phyloP scores from a whole-genome alignment of 1,140 invertebrate species.

The Harpegnathos saltator region DNA sequence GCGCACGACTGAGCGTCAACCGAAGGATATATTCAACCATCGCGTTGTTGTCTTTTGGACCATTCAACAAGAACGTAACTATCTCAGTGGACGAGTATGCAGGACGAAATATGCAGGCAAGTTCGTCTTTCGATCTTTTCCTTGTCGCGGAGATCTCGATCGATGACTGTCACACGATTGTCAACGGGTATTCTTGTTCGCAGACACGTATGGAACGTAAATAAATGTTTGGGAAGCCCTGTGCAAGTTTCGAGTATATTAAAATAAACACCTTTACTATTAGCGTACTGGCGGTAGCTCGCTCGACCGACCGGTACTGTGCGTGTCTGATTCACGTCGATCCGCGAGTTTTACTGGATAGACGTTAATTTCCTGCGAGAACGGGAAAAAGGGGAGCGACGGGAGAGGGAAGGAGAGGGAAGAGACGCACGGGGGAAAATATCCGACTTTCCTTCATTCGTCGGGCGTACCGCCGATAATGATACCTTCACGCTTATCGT shows the following conservation, averaged over 20 bases:
- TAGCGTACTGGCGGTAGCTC: not conserved
- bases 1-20: not conserved
- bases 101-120: not conserved
- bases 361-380: conserved; percentile 48
- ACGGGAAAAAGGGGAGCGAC: not conserved
- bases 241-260: no score
- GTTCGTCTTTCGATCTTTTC: not conserved
- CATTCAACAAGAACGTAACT: not conserved
- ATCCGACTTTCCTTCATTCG: conserved; percentile 12
- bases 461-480: not conserved
- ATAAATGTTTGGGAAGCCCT: not conserved
- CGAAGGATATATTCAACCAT: not conserved
- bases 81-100: not conserved
- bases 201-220: not conserved
- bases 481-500: not conserved
- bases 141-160: not conserved
- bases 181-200: not conserved
- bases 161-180: not conserved
- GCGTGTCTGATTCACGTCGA: not conserved
- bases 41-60: not conserved
- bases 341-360: conserved; percentile 26
- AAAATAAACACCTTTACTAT: no score
- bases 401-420: not conserved
- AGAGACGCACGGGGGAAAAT: conserved; percentile 2
- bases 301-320: not conserved